phyloP scores from a whole-genome alignment of 2,797 vertebrate species.

The Poliocrania exsul region DNA sequence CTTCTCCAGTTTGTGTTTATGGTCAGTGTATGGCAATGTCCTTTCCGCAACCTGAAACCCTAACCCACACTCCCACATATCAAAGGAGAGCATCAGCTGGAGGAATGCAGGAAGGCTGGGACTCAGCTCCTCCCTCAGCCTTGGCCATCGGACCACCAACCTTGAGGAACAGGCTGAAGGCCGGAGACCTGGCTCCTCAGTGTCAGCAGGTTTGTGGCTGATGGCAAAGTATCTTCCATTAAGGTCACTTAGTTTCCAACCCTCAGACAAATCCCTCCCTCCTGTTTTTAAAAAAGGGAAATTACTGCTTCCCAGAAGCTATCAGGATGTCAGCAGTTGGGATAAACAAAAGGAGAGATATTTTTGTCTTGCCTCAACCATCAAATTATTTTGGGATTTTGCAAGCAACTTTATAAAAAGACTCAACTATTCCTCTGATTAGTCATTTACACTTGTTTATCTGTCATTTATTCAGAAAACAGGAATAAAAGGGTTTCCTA shows the following conservation, averaged over 20 bases:
- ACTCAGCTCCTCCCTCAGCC: not conserved
- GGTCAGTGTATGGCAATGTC: not conserved
- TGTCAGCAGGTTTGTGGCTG: not conserved
- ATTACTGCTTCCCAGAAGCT: not conserved
- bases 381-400: not conserved
- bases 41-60: not conserved
- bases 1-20: not conserved
- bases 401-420: not conserved
- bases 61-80: not conserved
- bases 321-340: not conserved
- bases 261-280: not conserved
- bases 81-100: not conserved
- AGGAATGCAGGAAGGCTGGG: not conserved
- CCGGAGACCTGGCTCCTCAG: not conserved
- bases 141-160: constrained; percentile 30
- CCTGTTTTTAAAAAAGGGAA: not conserved
- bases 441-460: not conserved
- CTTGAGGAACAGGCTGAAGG: not conserved
- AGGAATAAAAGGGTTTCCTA: constrained; percentile 5
- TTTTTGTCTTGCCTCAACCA: not conserved
- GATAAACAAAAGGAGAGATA: not conserved
- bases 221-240: not conserved
- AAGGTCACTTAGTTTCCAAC: not conserved
- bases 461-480: not conserved
- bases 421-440: not conserved